Base-by-base conservation (phyloP, 2,113 vertebrate genomes). In the Hyperopisus bebe region DNA sequence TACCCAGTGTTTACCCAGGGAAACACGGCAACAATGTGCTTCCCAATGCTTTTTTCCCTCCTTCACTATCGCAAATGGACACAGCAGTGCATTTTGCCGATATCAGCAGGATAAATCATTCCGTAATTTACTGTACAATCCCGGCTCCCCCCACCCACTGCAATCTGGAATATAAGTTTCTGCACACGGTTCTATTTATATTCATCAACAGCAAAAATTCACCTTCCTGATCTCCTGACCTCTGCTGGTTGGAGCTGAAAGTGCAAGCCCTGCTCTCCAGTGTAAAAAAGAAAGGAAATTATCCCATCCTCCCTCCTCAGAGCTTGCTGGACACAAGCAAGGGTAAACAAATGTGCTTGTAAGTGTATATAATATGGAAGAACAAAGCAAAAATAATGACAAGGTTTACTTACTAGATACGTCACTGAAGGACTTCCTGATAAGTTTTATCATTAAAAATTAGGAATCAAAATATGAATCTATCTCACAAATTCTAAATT, bases 101-200 rank as follows among this genome's bases (percentile, higher is more conserved):
- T 80, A 80, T 80, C 74, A 80, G 74, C 35, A 5, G 74, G 74
- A 80, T 80, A 80, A 80, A 39, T 80, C 74, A 80, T 80, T 42
- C 35, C 42, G 5, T 80, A 80, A 80, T 42, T 80, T 80, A 80
- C 74, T 80, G 74, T 42, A 80, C 74, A 42, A 80, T 80, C 74
- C 74, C 1, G 4, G 27, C 70, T 39, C 5, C 13, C 74, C 15
- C 74, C 35, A 17, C 74, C 62, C 74, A 80, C 35, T 17, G 35
- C 35, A 80, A 42, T 80, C 35, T 13, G 31, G 74, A 80, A 80
- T 39, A 42, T 80, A 80, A 80, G 74, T 80, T 77, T 80, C 35
- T 80, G 13, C 74, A 15, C 70, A 77, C 74, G 35, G 74, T 80
- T 17, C 35, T 80, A 80, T 80, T 80, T 80, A 42, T 80, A 80